Evolutionary conservation across 1,140 invertebrate species (phyloP).

Genomic region (Cherax quadricarinatus): DNA sequence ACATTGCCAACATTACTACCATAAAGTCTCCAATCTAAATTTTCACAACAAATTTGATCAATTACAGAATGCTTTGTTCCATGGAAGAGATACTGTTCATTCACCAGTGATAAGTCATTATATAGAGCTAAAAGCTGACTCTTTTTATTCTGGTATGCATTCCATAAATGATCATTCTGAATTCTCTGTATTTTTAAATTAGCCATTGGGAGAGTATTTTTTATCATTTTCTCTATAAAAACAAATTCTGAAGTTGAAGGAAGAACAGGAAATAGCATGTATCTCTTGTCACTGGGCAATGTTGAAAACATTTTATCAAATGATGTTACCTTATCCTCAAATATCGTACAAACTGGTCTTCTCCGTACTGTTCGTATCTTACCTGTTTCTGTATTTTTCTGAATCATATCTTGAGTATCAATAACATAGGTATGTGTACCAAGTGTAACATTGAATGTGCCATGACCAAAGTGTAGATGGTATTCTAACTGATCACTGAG

Average conservation of each 20-base stretch:
- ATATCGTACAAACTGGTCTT: conserved; percentile 28
- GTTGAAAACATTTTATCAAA: conserved; percentile 49
- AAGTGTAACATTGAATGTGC: conserved; percentile 15
- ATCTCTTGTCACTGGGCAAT: conserved; percentile 12
- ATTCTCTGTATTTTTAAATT: conserved; percentile 41
- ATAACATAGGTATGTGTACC: conserved; percentile 22
- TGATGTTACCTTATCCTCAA: conserved; percentile 13
- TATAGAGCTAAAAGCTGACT: conserved; percentile 8
- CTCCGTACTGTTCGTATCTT: conserved; percentile 44
- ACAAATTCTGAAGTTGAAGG: conserved; percentile 53
- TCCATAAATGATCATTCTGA: conserved; percentile 65
- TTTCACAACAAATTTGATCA: conserved; percentile 60
- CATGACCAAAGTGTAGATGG: conserved; percentile 2
- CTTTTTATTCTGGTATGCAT: conserved; percentile 70
- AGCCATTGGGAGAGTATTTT: neutral
- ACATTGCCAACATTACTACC: conserved; percentile 68
- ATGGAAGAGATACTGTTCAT: conserved; percentile 72
- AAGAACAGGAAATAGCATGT: neutral
- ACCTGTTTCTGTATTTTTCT: conserved; percentile 8
- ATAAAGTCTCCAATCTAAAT: conserved; percentile 70
- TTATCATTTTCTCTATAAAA: conserved; percentile 51
- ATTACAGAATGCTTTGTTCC: conserved; percentile 61
- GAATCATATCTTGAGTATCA: conserved; percentile 27
- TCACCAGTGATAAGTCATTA: conserved; percentile 24
- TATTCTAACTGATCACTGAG: conserved; percentile 67